Conservation (phyloP, 2,888 invertebrate species). For the Apoderus coryli region DNA sequence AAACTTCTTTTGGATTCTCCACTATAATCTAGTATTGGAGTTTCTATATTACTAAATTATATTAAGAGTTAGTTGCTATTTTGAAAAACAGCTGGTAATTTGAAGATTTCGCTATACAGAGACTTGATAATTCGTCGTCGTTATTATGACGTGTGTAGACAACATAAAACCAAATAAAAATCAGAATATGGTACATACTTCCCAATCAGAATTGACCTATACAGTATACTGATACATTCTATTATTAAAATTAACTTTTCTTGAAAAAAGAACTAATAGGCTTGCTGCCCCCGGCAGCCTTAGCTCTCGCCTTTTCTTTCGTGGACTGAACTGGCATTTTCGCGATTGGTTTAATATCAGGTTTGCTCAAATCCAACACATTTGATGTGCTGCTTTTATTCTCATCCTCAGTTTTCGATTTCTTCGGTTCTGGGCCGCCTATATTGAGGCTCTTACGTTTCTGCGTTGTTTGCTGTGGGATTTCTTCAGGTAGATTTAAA, state of each 20-base stretch:
- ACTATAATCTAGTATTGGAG: no score
- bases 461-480: conserved; percentile 34
- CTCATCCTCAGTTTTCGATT: conserved; percentile 30
- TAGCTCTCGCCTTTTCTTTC: conserved; percentile 61
- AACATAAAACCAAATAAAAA: no score
- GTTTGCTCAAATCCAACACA: conserved; percentile 31
- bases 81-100: no score
- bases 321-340: conserved; percentile 42
- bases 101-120: no score
- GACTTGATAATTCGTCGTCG: no score
- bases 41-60: no score
- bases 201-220: conserved; percentile 18
- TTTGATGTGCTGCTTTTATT: conserved; percentile 31
- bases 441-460: conserved; percentile 34
- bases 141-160: no score
- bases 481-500: conserved; percentile 49
- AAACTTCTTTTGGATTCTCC: no score
- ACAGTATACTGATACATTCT: no score
- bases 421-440: conserved; percentile 30
- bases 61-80: no score
- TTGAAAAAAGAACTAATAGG: conserved; percentile 68
- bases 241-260: conserved; percentile 40
- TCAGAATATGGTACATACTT: no score
- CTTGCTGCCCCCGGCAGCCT: conserved; percentile 67
- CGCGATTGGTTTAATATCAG: conserved; percentile 26